Conservation (phyloP, 1,140 invertebrate genomes). For the Drosophila bocki region DNA sequence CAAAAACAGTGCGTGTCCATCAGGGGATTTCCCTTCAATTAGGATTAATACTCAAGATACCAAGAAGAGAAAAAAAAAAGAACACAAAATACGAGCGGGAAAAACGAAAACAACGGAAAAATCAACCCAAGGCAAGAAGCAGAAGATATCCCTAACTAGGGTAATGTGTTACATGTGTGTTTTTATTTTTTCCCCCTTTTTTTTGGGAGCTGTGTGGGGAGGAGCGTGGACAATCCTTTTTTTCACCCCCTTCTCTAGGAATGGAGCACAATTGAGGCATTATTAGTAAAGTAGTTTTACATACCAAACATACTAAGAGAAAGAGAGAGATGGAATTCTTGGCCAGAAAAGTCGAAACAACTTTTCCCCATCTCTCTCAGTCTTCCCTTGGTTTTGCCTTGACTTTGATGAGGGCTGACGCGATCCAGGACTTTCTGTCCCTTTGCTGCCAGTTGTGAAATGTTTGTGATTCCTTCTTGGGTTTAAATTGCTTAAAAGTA, state of each 20-base stretch:
- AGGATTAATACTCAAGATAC: constrained; percentile 83
- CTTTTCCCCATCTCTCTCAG: constrained; percentile 2
- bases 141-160: constrained; percentile 63
- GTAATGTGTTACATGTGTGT: constrained; percentile 67
- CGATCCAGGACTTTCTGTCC: constrained; percentile 15
- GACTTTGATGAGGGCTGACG: constrained; percentile 68
- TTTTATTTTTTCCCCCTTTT: neutral
- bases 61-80: constrained; percentile 41
- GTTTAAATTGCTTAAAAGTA: constrained; percentile 80
- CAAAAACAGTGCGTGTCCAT: constrained; percentile 66
- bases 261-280: constrained; percentile 80
- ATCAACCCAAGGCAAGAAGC: constrained; percentile 11
- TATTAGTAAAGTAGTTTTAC: constrained; percentile 82
- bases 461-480: constrained; percentile 22
- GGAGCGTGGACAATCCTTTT: constrained; percentile 30
- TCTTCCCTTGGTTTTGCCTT: constrained; percentile 24
- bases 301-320: constrained; percentile 24
- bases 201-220: neutral
- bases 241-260: constrained; percentile 17
- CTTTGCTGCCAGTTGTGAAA: constrained; percentile 16
- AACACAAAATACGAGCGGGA: constrained; percentile 27
- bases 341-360: constrained; percentile 27
- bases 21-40: constrained; percentile 82
- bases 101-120: constrained; percentile 31
- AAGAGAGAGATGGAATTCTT: constrained; percentile 11